phyloP scores from a whole-genome alignment of 53 echinoderm and acorn worm species.

The Antedon mediterranea region DNA sequence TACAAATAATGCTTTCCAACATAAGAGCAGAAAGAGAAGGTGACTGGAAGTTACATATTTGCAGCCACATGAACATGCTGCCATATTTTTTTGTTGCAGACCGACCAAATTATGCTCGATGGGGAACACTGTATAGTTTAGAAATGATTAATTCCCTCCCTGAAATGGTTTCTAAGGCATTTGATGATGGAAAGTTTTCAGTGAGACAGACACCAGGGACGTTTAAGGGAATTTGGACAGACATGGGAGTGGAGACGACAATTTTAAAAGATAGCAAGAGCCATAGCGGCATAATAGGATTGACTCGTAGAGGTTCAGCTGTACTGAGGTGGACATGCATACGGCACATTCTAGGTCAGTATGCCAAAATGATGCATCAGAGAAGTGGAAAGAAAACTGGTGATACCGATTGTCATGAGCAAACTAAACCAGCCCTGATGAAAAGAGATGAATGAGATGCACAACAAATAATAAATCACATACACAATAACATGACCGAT shows the following conservation, averaged over 20 bases:
- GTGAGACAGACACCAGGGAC: conserved; percentile 9
- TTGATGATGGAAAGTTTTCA: conserved; percentile 18
- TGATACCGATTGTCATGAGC: conserved; percentile 12
- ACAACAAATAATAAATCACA: not conserved
- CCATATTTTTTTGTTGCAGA: conserved; percentile 11
- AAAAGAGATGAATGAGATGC: conserved; percentile 25
- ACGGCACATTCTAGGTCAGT: conserved; percentile 7
- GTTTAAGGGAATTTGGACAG: conserved; percentile 26
- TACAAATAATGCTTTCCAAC: conserved; percentile 17
- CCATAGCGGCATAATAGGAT: conserved; percentile 15
- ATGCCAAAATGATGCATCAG: conserved; percentile 5
- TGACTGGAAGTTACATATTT: conserved; percentile 10
- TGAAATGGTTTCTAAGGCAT: not conserved
- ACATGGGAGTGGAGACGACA: conserved; percentile 11
- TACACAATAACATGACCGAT: conserved; percentile 20
- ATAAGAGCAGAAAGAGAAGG: conserved; percentile 27
- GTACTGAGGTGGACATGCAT: conserved; percentile 15
- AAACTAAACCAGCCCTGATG: conserved; percentile 9
- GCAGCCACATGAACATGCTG: conserved; percentile 2
- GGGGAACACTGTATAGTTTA: conserved; percentile 3
- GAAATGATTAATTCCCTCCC: conserved; percentile 5
- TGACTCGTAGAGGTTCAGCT: conserved; percentile 16
- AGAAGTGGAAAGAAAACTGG: conserved; percentile 7
- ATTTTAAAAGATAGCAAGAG: conserved; percentile 18
- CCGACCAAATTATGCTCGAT: conserved; percentile 7